Base-by-base conservation (phyloP, 2,888 invertebrate species). In the Acheta domesticus region DNA sequence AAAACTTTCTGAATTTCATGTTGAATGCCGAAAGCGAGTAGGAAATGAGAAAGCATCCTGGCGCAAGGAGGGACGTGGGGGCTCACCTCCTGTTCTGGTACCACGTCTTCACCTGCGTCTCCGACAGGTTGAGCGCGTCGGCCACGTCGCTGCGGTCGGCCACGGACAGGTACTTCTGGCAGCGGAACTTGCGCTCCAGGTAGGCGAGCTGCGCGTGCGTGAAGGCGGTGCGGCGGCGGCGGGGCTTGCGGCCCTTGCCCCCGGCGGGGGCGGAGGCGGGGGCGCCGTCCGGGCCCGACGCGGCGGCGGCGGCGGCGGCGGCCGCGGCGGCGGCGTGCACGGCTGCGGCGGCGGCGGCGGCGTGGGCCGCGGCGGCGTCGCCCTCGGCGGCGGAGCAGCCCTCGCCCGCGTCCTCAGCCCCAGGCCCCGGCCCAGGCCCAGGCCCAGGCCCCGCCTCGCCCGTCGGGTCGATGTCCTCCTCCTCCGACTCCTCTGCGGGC, bases 81-180 rank as follows among this genome's bases (percentile, higher is more conserved):
- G 0, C 62, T 87, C 84, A 95, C 95, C 95, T 91, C 86, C 95
- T 89, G 85, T 96, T 96, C 87, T 96, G 95, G 84, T 95, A 97
- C 97, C 97, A 97, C 2, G 97, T 97, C 88, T 97, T 97, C 79
- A 97, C 96, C 84, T 97, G 97, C 0, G 97, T 97, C 88, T 97
- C 97, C 62, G 96, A 94, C 48, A 97, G 89, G 84, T 93, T 95
- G 48, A 97, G 89, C 0, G 95, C 93, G 84, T 96, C 96, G 0
- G 97, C 97, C 0, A 97, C 96, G 86, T 96, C 96, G 80, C 96
- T 96, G 74, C 97, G 89, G 86, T 97, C 97, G 0, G 96, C 96
- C 12, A 97, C 97, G 81, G 96, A 96, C 81, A 97, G 88, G 88
- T 97, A 97, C 87, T 97, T 97, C 87, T 97, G 97, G 84, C 96